Evolutionary conservation across 2,113 vertebrate species (phyloP), one percentile per base, ranked within the genome.

Genomic region (Protobothrops mucrosquamatus): DNA sequence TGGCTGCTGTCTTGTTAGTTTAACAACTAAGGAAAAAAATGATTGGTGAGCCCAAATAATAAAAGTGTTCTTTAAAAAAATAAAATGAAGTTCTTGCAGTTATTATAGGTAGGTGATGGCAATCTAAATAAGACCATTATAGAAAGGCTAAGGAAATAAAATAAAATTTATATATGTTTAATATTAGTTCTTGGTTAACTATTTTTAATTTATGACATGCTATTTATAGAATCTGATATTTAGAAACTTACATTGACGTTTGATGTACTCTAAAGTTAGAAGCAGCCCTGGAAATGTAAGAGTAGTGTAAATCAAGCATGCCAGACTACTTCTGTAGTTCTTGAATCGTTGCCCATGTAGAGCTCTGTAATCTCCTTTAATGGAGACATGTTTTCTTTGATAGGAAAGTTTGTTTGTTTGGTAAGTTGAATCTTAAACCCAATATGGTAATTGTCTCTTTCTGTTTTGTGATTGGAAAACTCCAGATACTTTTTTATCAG

Each of bases 311-410:
- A 96, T 97, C 0, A 93, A 95, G 91, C 95, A 96, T 96, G 96
- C 95, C 94, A 96, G 92, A 94, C 96, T 96, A 95, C 91, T 95
- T 95, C 95, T 96, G 96, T 96, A 97, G 74, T 97, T 97, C 97
- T 97, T 97, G 97, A 97, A 97, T 94, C 87, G 93, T 92, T 97
- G 97, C 97, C 97, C 97, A 34, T 95, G 94, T 95, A 93, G 94
- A 94, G 96, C 96, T 97, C 95, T 0, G 94, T 96, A 97, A 96
- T 97, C 96, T 96, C 97, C 97, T 97, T 97, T 97, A 97, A 97
- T 97, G 97, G 97, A 97, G 96, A 95, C 96, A 34, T 95, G 95
- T 96, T 96, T 97, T 96, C 95, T 88, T 94, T 95, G 96, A 96
- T 97, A 96, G 96, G 94, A 81, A 89, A 94, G 88, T 96, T 96